Evolutionary conservation across 2,888 invertebrate species (phyloP).

Genomic region (Augochlorella aurata): DNA sequence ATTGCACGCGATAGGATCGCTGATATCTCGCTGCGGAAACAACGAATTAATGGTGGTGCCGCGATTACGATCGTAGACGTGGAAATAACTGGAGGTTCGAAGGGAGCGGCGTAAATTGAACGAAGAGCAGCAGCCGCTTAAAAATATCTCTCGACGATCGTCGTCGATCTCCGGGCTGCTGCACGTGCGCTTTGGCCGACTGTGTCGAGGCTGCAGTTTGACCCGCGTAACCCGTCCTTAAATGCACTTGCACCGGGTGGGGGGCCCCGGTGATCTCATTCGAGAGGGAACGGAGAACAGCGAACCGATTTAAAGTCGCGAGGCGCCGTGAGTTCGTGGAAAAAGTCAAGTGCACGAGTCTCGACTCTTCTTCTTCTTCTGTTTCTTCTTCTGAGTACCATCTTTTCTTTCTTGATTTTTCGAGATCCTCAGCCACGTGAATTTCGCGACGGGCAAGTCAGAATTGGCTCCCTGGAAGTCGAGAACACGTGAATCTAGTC

Average conservation of each 20-base stretch:
- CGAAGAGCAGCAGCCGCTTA: not conserved
- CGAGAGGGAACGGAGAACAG: slow-evolving; percentile 2
- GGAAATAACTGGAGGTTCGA: not conserved
- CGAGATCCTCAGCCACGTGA: too few species aligned
- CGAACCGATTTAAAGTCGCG: slow-evolving; percentile 30
- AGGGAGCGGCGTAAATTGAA: not conserved
- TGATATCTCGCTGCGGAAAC: not conserved
- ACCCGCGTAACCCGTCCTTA: slow-evolving; percentile 58
- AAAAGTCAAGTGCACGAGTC: slow-evolving; percentile 20
- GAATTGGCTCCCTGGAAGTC: too few species aligned
- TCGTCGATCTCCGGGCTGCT: slow-evolving; percentile 11
- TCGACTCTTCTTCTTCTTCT: not conserved
- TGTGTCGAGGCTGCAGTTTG: slow-evolving; percentile 44
- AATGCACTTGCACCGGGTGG: slow-evolving; percentile 33
- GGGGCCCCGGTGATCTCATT: slow-evolving; percentile 61
- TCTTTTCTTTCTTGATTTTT: too few species aligned
- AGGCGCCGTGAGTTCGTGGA: slow-evolving; percentile 25
- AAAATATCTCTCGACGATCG: slow-evolving; percentile 46
- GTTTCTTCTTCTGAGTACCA: too few species aligned
- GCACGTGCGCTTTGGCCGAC: slow-evolving; percentile 28
- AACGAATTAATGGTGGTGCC: not conserved
- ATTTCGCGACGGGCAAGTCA: too few species aligned
- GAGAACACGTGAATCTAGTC: too few species aligned
- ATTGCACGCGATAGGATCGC: not conserved
- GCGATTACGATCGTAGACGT: not conserved